These are phyloP conservation scores for Dasypogon diadema DNA, from an alignment of 2,888 invertebrate species.

Conservation along the genomic window DNA sequence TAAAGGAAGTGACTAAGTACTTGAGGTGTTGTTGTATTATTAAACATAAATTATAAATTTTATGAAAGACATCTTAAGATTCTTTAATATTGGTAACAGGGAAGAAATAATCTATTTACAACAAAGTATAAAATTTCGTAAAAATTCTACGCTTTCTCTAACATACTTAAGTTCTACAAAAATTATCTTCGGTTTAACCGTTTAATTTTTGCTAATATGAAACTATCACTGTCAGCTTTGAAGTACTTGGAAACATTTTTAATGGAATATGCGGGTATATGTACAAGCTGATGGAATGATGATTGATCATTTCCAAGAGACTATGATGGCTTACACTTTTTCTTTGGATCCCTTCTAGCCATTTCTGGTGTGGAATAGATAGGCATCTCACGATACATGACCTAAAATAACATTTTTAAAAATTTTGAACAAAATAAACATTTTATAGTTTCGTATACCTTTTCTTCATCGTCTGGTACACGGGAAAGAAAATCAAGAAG, in stretches of 20 bases:
- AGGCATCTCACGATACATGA: slow-evolving; percentile 66
- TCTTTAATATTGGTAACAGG: slow-evolving; percentile 2
- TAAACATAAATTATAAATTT: too few relatives aligned
- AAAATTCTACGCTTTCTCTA: slow-evolving; percentile 33
- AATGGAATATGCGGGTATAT: slow-evolving; percentile 61
- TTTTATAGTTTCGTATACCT: too few relatives aligned
- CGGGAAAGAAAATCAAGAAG: slow-evolving; percentile 93
- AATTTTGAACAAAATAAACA: neutral
- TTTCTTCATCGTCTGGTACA: slow-evolving; percentile 92
- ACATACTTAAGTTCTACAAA: slow-evolving; percentile 18
- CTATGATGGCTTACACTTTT: slow-evolving; percentile 67
- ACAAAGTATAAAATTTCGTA: slow-evolving; percentile 42
- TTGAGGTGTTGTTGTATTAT: too few relatives aligned
- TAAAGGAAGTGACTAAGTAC: too few relatives aligned
- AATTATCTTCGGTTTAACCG: slow-evolving; percentile 28
- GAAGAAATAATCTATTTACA: slow-evolving; percentile 35
- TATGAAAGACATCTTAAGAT: too few relatives aligned
- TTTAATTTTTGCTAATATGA: slow-evolving; percentile 50
- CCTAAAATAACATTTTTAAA: slow-evolving; percentile 59
- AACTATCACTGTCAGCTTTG: slow-evolving; percentile 63
- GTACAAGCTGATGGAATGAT: slow-evolving; percentile 60
- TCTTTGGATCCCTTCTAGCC: slow-evolving; percentile 65
- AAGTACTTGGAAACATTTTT: slow-evolving; percentile 64
- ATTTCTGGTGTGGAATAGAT: slow-evolving; percentile 63
- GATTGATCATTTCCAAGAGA: slow-evolving; percentile 63